Base-by-base conservation (phyloP, 2,888 invertebrate species). In the Protophormia terraenovae region DNA sequence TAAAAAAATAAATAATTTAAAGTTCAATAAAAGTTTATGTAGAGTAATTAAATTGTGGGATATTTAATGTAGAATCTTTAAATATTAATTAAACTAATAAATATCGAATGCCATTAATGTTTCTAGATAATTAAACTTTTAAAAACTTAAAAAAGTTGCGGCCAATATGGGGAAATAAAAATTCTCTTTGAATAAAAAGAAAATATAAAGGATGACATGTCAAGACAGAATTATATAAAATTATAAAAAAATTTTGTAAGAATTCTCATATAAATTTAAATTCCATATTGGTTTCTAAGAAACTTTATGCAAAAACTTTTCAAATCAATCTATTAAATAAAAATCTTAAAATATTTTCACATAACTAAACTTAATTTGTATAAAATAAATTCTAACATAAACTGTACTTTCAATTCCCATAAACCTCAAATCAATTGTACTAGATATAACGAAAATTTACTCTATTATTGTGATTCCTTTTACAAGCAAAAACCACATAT, bases 381-480 rank as follows among this genome's bases (percentile, higher is more conserved):
- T 41, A n/a, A n/a, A n/a, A 14, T 19, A 19, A 47, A 47, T 5
- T 35, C 16, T 38, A n/a, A 53, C 14, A 53, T 22, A 60, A 73
- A 73, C 73, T 73, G 73, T 73, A 73, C 60, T 73, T 75, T 24
- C 3, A 24, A 35, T 24, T 7, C n/a, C 24, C 12, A 19, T 55
- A 55, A 8, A 47, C 10, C 24, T 7, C 3, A n/a, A 75, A 62
- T 62, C 2, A 27, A 24, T 62, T 38, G 19, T 35, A 75, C 24
- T 58, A 38, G 19, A 71, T 47, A 24, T 10, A 53, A 47, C 47
- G 3, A 41, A 55, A 27, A 41, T 62, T 41, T 38, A 1, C 7
- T 35, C 3, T 50, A 22, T 19, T 50, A 24, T 35, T 62, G 19
- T 35, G 19, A 32, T 60, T 60, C 60, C 22, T 19, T 35, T n/a